A percentile compares a stretch with the other conserved stretches of the same genome.
phyloP scores from a whole-genome alignment of 92 coral and sea anemone genomes.

The Galaxea fascicularis region DNA sequence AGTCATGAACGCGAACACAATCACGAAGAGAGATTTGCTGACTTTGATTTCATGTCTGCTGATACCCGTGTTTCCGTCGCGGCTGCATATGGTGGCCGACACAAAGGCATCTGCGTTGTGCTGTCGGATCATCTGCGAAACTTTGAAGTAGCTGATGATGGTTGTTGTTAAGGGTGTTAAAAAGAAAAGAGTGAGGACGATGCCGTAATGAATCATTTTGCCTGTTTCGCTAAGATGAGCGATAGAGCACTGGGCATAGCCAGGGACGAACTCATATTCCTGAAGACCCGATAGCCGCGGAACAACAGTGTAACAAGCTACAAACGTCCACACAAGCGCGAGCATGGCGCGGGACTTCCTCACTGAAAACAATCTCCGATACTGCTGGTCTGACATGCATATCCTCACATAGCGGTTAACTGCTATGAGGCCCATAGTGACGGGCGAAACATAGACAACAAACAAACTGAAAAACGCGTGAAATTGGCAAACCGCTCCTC shows the following conservation, averaged over 20 bases:
- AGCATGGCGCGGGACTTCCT: background rate
- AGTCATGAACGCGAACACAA: slow-evolving; percentile 13
- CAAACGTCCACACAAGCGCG: background rate
- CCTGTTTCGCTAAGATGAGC: slow-evolving; percentile 11
- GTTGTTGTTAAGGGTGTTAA: background rate
- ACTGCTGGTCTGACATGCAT: background rate
- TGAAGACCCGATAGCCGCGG: slow-evolving; percentile 18
- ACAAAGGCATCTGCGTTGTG: slow-evolving; percentile 4
- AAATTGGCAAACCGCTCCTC: background rate
- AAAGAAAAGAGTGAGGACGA: slow-evolving; percentile 4
- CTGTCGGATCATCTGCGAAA: slow-evolving; percentile 6
- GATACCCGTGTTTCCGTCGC: background rate
- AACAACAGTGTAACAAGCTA: slow-evolving; percentile 8
- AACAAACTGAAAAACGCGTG: slow-evolving; percentile 26
- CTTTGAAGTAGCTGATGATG: background rate
- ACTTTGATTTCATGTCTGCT: slow-evolving; percentile 13
- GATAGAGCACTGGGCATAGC: slow-evolving; percentile 18
- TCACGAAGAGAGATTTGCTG: slow-evolving; percentile 22
- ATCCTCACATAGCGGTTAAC: slow-evolving; percentile 9
- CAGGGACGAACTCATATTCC: slow-evolving; percentile 3
- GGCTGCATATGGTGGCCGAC: background rate
- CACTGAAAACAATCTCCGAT: slow-evolving; percentile 7
- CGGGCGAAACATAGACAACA: slow-evolving; percentile 19
- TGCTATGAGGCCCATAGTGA: slow-evolving; percentile 16
- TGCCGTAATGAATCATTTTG: slow-evolving; percentile 16